Conservation (phyloP, 2,888 invertebrate species). For the Sesia bembeciformis region DNA sequence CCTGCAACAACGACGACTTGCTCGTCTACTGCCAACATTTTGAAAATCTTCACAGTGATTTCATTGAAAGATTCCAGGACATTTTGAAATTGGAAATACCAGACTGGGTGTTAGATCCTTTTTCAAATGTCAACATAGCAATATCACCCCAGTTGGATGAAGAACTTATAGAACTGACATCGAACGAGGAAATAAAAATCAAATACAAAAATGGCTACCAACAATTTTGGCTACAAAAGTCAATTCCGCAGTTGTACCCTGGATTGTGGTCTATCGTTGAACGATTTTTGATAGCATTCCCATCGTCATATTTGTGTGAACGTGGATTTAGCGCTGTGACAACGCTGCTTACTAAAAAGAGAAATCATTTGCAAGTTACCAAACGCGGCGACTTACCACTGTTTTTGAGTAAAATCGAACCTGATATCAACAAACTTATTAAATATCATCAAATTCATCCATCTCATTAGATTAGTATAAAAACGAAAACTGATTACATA, state of each 20-base stretch:
- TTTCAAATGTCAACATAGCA: conserved; percentile 21
- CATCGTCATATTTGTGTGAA: conserved; percentile 10
- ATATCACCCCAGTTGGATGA: conserved; percentile 14
- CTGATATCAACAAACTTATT: too few relatives aligned
- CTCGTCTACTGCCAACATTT: too few relatives aligned
- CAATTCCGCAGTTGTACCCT: conserved; percentile 9
- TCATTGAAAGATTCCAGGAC: conserved; percentile 13
- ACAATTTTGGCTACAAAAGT: conserved; percentile 14
- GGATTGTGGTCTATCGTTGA: conserved; percentile 5
- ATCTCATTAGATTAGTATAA: too few relatives aligned
- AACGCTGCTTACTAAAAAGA: conserved; percentile 10
- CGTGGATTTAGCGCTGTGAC: conserved; percentile 6
- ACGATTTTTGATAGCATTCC: conserved; percentile 4
- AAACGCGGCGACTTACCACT: conserved; percentile 14
- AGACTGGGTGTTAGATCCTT: conserved; percentile 16
- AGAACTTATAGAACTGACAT: too few relatives aligned
- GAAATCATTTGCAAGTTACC: conserved; percentile 9
- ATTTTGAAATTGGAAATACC: conserved; percentile 14
- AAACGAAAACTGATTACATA: too few relatives aligned
- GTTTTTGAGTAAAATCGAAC: too few relatives aligned
- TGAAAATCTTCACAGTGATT: too few relatives aligned
- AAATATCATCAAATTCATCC: too few relatives aligned
- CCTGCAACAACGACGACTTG: too few relatives aligned
- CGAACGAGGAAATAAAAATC: too few relatives aligned
- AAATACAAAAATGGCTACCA: too few relatives aligned